Conservation (phyloP, 2,113 vertebrate species). For the Strigops habroptila region DNA sequence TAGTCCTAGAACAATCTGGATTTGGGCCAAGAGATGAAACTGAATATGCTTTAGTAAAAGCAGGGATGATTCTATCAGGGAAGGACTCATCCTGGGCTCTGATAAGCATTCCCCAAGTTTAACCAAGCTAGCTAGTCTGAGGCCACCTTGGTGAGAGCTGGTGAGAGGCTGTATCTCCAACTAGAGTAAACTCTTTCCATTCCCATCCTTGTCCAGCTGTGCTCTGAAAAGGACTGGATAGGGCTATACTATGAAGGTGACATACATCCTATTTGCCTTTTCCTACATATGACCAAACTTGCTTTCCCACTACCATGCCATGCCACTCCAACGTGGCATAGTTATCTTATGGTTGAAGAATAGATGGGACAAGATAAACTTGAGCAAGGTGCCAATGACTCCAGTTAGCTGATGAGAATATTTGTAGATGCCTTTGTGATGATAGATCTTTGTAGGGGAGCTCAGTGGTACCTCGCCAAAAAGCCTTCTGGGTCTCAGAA, state of each 20-base stretch:
- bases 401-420: background rate
- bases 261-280: background rate
- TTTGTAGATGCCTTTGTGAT: background rate
- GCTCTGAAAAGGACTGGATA: background rate
- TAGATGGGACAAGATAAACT: background rate
- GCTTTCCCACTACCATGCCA: background rate
- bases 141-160: background rate
- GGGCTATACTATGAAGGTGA: background rate
- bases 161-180: background rate
- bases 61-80: background rate
- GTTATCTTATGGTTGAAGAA: background rate
- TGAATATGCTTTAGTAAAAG: background rate
- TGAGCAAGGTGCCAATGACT: background rate
- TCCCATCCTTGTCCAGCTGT: background rate
- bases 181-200: background rate
- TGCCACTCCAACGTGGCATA: rapidly evolving
- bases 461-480: background rate
- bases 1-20: background rate
- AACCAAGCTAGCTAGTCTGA: background rate
- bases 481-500: background rate
- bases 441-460: background rate
- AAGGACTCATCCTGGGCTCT: background rate
- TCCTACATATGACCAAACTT: background rate
- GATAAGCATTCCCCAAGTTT: background rate
- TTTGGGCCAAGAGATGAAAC: background rate